Evolutionary conservation across 2,888 invertebrate species (phyloP).

Genomic region (Cremastinae sp.): DNA sequence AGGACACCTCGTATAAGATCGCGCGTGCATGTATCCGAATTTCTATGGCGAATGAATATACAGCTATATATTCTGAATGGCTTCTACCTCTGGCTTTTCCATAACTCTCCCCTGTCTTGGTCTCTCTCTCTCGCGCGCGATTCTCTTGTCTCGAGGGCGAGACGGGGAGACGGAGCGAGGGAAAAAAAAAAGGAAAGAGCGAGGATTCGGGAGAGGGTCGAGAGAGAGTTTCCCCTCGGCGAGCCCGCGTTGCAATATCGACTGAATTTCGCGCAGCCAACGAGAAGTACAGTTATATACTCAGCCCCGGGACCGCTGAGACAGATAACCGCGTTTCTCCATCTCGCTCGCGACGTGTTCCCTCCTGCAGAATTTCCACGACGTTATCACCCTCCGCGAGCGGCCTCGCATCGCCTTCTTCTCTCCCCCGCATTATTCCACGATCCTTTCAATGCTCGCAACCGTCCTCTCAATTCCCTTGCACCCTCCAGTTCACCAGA

Average conservation of each 20-base stretch:
- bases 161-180: conserved; percentile 35
- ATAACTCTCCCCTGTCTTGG: conserved; percentile 29
- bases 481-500: conserved; percentile 16
- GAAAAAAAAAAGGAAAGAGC: conserved; percentile 38
- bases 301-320: neutral
- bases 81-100: conserved; percentile 50
- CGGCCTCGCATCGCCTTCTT: conserved; percentile 48
- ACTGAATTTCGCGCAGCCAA: conserved; percentile 66
- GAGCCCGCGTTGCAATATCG: conserved; percentile 73
- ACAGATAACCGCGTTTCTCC: conserved; percentile 17
- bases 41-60: no score
- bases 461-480: conserved; percentile 16
- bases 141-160: conserved; percentile 39
- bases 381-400: conserved; percentile 68
- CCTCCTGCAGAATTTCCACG: conserved; percentile 65
- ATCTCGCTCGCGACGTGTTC: conserved; percentile 28
- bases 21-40: neutral
- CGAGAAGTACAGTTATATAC: neutral
- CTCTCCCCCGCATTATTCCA: conserved; percentile 50
- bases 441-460: conserved; percentile 52
- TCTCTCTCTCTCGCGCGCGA: conserved; percentile 29
- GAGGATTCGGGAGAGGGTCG: conserved; percentile 56
- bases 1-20: no score
- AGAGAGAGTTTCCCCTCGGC: conserved; percentile 61
- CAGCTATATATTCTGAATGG: conserved; percentile 26